Evolutionary conservation across 1,140 invertebrate species (phyloP).

Genomic region (Araneus ventricosus): DNA sequence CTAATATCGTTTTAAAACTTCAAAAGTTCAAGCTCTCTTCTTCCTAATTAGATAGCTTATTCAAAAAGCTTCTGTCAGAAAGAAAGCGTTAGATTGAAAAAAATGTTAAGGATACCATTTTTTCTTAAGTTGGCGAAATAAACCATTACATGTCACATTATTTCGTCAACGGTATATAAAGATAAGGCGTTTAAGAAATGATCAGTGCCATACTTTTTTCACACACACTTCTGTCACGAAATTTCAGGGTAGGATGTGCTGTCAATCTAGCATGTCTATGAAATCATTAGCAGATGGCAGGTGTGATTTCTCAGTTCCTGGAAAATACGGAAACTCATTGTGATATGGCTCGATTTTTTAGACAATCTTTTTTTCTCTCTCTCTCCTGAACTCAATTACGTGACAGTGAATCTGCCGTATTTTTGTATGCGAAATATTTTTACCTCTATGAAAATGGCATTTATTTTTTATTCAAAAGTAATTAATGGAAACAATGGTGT

Average conservation of each 20-base stretch:
- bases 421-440: background rate
- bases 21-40: too few relatives aligned
- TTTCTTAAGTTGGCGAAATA: too few relatives aligned
- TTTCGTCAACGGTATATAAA: background rate
- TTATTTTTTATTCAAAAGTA: background rate
- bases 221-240: slow-evolving; percentile 29
- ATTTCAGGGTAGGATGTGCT: background rate
- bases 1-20: too few relatives aligned
- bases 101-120: too few relatives aligned
- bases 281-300: slow-evolving; percentile 46
- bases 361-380: background rate
- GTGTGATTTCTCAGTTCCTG: slow-evolving; percentile 35
- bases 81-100: too few relatives aligned
- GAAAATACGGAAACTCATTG: slow-evolving; percentile 57
- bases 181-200: background rate
- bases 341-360: slow-evolving; percentile 1
- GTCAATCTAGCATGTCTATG: slow-evolving; percentile 48
- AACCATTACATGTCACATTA: background rate
- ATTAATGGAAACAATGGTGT: background rate
- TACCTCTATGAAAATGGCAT: background rate
- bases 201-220: slow-evolving; percentile 1
- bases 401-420: slow-evolving; percentile 10
- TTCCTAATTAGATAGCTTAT: too few relatives aligned
- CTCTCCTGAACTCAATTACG: background rate
- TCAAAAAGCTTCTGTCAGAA: too few relatives aligned